Evolutionary conservation across 2,888 invertebrate species (phyloP), one percentile per base, ranked within the genome.

Genomic region (Pristionchus mayeri): DNA sequence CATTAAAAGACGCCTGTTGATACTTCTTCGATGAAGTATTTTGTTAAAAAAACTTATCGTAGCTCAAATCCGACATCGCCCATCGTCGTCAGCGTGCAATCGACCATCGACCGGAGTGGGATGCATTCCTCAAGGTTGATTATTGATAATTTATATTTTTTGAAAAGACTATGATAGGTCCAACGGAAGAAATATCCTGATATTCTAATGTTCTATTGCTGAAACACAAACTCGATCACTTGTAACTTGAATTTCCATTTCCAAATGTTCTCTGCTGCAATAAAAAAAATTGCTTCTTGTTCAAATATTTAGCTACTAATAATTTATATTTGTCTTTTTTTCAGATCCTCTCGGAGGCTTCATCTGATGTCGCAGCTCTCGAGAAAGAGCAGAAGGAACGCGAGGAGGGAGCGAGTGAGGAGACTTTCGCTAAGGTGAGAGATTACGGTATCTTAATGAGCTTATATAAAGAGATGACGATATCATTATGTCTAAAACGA

Each of bases 341-440:
- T 9, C 24, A 57, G 57, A 57, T 57, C 24, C 37, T 75, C 40
- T 21, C 40, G 0, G 44, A 37, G 16, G 75, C 75, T 2, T 44
- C 75, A 1, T 75, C 75, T 11, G 75, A 75, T n/a, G 75, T 75
- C 11, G 24, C 24, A 6, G 37, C 40, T 21, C 75, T 75, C 24
- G 75, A 75, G n/a, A 18, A 40, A n/a, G 40, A 75, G n/a, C 75
- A 75, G 44, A 40, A 37, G 75, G 44, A 2, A 2, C 40, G n/a
- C 24, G 75, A 75, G 40, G 75, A 75, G 11, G 75, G 75, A 75
- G 75, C 75, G 75, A 75, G n/a, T 44, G 75, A 75, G 44, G 44
- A 75, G 44, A n/a, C n/a, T 2, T 44, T 30, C 13, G 75, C 24
- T n/a, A 40, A 75, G 75, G 75, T 75, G 3, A n/a, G 75, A 2